phyloP scores from a whole-genome alignment of 2,113 vertebrate species.

The Pristiophorus japonicus region DNA sequence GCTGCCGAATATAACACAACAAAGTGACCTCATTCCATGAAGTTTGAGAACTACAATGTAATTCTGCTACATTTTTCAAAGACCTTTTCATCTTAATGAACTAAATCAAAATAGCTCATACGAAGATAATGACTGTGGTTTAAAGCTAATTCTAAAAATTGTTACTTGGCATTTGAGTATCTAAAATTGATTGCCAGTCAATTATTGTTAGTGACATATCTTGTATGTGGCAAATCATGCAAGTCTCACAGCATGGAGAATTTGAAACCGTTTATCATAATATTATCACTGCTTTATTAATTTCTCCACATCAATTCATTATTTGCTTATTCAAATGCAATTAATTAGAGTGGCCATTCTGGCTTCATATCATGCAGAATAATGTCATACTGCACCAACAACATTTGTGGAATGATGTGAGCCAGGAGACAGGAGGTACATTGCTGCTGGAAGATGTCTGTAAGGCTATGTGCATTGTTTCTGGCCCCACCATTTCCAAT shows the following conservation, averaged over 20 bases:
- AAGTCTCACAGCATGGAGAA: background rate
- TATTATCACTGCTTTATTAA: background rate
- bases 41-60: background rate
- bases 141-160: background rate
- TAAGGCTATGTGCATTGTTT: background rate
- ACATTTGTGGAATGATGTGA: background rate
- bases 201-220: background rate
- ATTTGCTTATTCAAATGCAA: conserved; percentile 9
- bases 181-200: background rate
- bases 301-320: background rate
- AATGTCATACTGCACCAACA: background rate
- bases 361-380: background rate
- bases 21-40: background rate
- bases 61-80: background rate
- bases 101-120: background rate
- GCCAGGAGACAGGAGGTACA: background rate
- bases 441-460: background rate
- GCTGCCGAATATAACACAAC: background rate
- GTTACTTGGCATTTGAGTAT: background rate
- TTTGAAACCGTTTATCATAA: background rate
- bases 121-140: background rate
- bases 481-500: background rate
- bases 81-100: background rate
- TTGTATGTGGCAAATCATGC: background rate
- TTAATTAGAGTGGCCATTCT: background rate